Evolutionary conservation across 2,797 vertebrate species (phyloP).

Genomic region (Clamator glandarius): DNA sequence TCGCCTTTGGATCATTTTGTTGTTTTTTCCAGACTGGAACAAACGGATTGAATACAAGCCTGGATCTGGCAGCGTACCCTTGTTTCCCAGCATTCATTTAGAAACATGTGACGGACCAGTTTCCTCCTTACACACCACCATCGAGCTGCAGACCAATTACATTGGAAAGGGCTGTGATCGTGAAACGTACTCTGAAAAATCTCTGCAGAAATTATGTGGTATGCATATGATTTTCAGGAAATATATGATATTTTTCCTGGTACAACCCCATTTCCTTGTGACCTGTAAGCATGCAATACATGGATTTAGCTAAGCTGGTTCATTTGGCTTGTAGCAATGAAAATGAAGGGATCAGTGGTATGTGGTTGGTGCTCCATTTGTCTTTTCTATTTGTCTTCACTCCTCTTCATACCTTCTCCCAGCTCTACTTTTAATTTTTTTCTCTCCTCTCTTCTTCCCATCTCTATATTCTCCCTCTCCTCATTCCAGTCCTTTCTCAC

Average conservation of each 20-base stretch:
- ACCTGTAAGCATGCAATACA: not conserved
- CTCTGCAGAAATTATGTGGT: slow-evolving; percentile 95
- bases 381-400: not conserved
- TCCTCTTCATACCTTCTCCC: not conserved
- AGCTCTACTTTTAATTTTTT: not conserved
- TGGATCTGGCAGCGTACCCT: slow-evolving; percentile 88
- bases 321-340: not conserved
- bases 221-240: slow-evolving; percentile 40
- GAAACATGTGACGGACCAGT: slow-evolving; percentile 92
- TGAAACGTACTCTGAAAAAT: slow-evolving; percentile 94
- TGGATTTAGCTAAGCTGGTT: not conserved
- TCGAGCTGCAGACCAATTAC: slow-evolving; percentile 91
- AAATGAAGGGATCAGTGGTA: not conserved
- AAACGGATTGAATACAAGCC: slow-evolving; percentile 93
- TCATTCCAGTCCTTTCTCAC: not conserved
- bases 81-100: slow-evolving; percentile 92
- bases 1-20: not conserved
- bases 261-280: not conserved
- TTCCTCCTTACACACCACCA: slow-evolving; percentile 88
- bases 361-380: not conserved
- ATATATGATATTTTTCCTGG: not conserved
- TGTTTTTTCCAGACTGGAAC: slow-evolving; percentile 86
- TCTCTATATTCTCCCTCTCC: not conserved
- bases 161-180: slow-evolving; percentile 95
- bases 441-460: not conserved